Conservation (phyloP, 2,797 vertebrate species). For the Falco biarmicus region DNA sequence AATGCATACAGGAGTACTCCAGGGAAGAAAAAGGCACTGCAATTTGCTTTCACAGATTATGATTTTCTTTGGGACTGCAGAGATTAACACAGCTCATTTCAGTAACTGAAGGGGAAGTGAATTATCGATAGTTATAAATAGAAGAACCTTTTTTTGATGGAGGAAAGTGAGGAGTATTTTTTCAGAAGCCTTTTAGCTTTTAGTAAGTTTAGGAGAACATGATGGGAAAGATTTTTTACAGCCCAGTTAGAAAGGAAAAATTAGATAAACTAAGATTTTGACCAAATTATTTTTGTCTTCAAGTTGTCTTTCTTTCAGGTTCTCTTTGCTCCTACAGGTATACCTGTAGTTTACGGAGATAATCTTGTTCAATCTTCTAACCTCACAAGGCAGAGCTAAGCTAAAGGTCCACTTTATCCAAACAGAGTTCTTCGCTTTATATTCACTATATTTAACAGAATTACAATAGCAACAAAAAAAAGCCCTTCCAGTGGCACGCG, state of each 20-base stretch:
- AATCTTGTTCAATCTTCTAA: neutral
- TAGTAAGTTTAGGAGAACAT: neutral
- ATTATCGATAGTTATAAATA: neutral
- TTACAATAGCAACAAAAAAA: neutral
- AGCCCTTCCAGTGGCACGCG: neutral
- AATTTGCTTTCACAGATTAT: neutral
- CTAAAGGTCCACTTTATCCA: neutral
- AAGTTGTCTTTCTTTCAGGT: neutral
- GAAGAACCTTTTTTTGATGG: neutral
- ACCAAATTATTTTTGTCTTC: neutral
- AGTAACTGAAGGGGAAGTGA: neutral
- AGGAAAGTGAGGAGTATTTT: neutral
- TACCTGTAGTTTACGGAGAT: neutral
- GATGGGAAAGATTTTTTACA: neutral
- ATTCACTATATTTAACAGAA: neutral
- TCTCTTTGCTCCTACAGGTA: neutral
- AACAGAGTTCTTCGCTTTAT: neutral
- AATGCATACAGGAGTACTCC: neutral
- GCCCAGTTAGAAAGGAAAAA: neutral
- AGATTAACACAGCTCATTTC: neutral
- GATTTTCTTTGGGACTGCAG: neutral
- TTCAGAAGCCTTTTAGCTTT: neutral
- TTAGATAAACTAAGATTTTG: neutral
- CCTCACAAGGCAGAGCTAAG: neutral
- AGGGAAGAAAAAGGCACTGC: neutral